Evolutionary conservation across 2,113 vertebrate species (phyloP), one percentile per base, ranked within the genome.

Genomic region (Callithrix jacchus): DNA sequence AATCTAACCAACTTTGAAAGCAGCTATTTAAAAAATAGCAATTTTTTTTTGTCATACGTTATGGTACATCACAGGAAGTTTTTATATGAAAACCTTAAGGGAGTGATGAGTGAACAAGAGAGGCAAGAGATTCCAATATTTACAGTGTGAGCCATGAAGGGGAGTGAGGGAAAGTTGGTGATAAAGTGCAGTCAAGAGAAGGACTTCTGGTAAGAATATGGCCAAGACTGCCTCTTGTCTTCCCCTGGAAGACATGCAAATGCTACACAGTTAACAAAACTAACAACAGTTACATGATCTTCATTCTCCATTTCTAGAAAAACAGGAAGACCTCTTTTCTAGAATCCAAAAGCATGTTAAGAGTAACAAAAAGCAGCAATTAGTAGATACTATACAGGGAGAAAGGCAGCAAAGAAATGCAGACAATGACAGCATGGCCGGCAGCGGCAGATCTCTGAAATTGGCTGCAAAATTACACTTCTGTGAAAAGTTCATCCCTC

Each of bases 201-300:
- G 52, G 25, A 16, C 6, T 49, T n/a, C 37, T 0, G 0, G 5
- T 17, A 40, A 49, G 37, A 68, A n/a, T 4, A 2, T 9, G 42
- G 42, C 13, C 20, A 2, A 42, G 66, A 64, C 9, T 16, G 17
- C 23, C 18, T 70, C 54, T 80, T 40, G 10, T 71, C 66, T 79
- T 40, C 25, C 61, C 49, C 37, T 49, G 21, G 35, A n/a, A 35
- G 79, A 83, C 16, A 8, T 49, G 9, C 70, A 79, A 42, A 83
- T 32, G 27, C 2, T 47, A 49, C 30, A 58, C 7, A 79, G 25
- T 37, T 83, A 68, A 76, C 42, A 49, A 64, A 10, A 80, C 68
- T 21, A 68, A 88, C 9, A 90, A 71, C 74, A 87, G 52, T 70
- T 80, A 4, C 12, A 76, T 7, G 61, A 64, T 16, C 5, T 47